phyloP scores from a whole-genome alignment of 2,113 vertebrate genomes.

The Erpornis zantholeuca region DNA sequence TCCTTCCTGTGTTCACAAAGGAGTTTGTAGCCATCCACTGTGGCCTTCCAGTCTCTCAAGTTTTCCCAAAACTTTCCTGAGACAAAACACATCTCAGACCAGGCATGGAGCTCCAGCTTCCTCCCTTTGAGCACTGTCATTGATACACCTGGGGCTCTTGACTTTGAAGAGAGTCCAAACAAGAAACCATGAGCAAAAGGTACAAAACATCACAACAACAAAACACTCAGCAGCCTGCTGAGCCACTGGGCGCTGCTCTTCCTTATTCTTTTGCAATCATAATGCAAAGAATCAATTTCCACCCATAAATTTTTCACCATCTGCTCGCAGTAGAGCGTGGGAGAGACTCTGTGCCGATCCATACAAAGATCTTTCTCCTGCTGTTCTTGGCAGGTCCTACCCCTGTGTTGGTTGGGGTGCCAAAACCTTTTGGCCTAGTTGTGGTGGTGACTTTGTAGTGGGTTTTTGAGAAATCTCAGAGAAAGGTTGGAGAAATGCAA shows the following conservation, averaged over 20 bases:
- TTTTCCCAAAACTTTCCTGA: not conserved
- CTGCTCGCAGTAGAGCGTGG: not conserved
- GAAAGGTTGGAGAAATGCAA: too few species aligned
- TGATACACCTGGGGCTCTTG: not conserved
- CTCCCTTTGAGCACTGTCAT: not conserved
- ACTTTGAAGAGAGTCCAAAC: not conserved
- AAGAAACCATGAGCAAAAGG: not conserved
- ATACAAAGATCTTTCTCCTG: not conserved
- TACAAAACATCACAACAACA: not conserved
- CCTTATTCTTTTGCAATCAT: not conserved
- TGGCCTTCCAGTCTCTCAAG: not conserved
- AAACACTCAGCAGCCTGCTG: not conserved
- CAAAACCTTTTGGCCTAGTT: too few species aligned
- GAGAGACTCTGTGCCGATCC: not conserved
- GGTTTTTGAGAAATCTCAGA: too few species aligned
- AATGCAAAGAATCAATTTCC: not conserved
- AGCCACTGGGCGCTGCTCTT: not conserved
- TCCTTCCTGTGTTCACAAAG: not conserved
- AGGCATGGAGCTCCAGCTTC: rapidly evolving
- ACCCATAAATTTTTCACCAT: not conserved
- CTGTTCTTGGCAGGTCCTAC: not conserved
- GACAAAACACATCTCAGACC: not conserved
- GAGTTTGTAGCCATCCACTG: not conserved
- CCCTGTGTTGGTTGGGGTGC: not conserved
- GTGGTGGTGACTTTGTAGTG: too few species aligned